Conservation (phyloP, 2,797 vertebrate genomes). For the Lagocephalus sceleratus region DNA sequence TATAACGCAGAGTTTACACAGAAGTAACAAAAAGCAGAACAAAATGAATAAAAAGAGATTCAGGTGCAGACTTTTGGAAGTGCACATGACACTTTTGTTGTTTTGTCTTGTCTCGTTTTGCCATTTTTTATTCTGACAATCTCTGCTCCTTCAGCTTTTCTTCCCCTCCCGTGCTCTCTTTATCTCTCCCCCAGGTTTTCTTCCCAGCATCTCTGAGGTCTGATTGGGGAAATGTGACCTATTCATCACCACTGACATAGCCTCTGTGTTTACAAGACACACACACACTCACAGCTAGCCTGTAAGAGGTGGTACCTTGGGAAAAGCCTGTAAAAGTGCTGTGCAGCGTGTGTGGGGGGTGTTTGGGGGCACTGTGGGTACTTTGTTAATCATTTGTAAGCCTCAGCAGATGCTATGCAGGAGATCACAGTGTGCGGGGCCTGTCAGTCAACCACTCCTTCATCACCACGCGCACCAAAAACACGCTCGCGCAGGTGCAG, state of each 20-base stretch:
- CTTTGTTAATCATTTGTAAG: slow-evolving; percentile 77
- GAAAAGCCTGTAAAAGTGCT: slow-evolving; percentile 43
- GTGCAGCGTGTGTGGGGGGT: slow-evolving; percentile 25
- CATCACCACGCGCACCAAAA: slow-evolving; percentile 31
- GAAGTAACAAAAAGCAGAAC: no score
- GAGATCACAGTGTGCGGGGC: slow-evolving; percentile 34
- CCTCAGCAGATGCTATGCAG: slow-evolving; percentile 63
- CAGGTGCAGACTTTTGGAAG: no score
- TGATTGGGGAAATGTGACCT: slow-evolving; percentile 67
- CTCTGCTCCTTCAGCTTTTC: slow-evolving; percentile 5
- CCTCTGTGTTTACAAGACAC: slow-evolving; percentile 60
- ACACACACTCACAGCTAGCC: slow-evolving; percentile 27
- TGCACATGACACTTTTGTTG: no score
- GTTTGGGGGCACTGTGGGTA: slow-evolving; percentile 35
- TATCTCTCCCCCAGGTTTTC: slow-evolving; percentile 30
- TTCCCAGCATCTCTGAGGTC: slow-evolving; percentile 53
- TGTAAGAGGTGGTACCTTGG: slow-evolving; percentile 17
- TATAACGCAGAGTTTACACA: no score
- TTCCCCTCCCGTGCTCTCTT: slow-evolving; percentile 1
- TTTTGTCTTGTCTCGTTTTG: no score
- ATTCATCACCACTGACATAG: slow-evolving; percentile 70
- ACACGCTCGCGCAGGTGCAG: slow-evolving; percentile 53
- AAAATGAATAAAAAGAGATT: no score
- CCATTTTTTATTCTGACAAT: neutral
- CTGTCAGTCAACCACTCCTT: slow-evolving; percentile 63